Evolutionary conservation across 2,113 vertebrate species (phyloP).

Genomic region (Myocastor coypus): DNA sequence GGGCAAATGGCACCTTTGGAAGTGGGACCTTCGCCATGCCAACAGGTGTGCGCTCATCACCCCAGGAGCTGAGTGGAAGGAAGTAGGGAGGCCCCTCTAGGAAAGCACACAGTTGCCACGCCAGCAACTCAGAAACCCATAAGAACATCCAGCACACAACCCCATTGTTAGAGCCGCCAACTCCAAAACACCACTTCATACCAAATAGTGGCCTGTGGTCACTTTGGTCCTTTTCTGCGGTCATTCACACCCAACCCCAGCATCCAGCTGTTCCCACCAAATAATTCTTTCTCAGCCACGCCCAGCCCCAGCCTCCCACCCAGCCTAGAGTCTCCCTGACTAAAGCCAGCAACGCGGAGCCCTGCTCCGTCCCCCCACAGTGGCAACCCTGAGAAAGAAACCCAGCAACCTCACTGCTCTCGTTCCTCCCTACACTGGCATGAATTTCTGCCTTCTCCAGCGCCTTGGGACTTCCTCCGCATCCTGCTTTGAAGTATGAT

Average conservation of each 20-base stretch:
- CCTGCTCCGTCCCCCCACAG: background rate
- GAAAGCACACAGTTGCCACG: conserved; percentile 11
- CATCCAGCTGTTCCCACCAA: background rate
- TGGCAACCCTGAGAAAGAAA: conserved; percentile 4
- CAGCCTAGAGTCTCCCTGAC: background rate
- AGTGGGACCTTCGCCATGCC: background rate
- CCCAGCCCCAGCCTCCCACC: background rate
- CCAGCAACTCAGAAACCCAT: background rate
- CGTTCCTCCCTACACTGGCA: conserved; percentile 1
- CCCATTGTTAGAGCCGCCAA: background rate
- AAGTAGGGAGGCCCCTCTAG: background rate
- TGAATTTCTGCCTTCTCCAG: conserved; percentile 67
- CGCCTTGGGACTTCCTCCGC: conserved; percentile 57
- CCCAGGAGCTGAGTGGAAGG: background rate
- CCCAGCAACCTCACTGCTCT: conserved; percentile 40
- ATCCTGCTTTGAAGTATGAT: conserved; percentile 69
- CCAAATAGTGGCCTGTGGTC: background rate
- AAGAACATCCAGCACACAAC: background rate
- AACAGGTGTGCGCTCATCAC: background rate
- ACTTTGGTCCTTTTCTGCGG: background rate
- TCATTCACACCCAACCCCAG: background rate
- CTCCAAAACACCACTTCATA: background rate
- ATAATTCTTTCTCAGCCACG: background rate
- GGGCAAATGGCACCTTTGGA: background rate
- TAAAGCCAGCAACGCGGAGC: background rate